Evolutionary conservation across 2,797 vertebrate species (phyloP).

Genomic region (Spinibarbus caldwelli): DNA sequence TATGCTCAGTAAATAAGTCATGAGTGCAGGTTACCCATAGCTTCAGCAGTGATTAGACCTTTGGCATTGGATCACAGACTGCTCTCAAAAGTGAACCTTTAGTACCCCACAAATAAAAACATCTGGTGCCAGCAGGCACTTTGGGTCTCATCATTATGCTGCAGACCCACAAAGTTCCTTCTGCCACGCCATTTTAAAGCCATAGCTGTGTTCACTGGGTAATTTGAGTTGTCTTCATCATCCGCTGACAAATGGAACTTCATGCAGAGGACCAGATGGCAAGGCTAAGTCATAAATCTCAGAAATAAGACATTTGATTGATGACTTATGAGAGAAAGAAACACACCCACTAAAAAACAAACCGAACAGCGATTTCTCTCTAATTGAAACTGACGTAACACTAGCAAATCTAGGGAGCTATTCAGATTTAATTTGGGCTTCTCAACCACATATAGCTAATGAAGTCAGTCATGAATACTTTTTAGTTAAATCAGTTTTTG

Average conservation of each 20-base stretch:
- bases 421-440: conserved; percentile 9
- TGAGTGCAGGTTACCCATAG: conserved; percentile 7
- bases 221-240: conserved; percentile 79
- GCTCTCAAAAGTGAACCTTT: conserved; percentile 69
- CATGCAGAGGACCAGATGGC: conserved; percentile 81
- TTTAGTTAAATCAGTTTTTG: conserved; percentile 13
- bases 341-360: conserved; percentile 71
- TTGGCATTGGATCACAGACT: conserved; percentile 78
- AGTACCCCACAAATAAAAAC: conserved; percentile 76
- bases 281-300: conserved; percentile 76
- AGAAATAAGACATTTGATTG: conserved; percentile 75
- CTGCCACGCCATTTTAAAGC: conserved; percentile 74
- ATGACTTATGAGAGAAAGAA: conserved; percentile 73
- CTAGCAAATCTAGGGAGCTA: conserved; percentile 18
- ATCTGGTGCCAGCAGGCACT: conserved; percentile 81
- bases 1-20: not conserved
- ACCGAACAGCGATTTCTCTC: conserved; percentile 67
- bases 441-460: conserved; percentile 2
- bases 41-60: conserved; percentile 67
- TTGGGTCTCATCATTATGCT: conserved; percentile 73
- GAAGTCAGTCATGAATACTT: not conserved
- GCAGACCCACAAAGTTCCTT: conserved; percentile 71
- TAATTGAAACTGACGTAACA: conserved; percentile 50
- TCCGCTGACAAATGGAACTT: conserved; percentile 78
- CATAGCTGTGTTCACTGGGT: conserved; percentile 76